Base-by-base conservation (phyloP, 92 coral and sea anemone genomes). In the Porites cylindrica region DNA sequence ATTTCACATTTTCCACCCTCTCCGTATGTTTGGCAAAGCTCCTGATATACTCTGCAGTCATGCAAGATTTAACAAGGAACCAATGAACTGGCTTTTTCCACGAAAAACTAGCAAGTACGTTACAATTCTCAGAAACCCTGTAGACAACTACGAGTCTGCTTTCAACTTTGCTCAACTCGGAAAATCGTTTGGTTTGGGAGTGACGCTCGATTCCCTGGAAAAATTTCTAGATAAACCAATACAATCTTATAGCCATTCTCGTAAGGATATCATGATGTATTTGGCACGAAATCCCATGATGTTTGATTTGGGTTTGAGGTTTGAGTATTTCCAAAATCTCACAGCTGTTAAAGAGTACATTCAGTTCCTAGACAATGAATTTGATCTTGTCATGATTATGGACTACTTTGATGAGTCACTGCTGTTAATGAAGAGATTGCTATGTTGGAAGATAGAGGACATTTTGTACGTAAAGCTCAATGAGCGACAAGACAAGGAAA, bases 361-460 rank as follows among this genome's bases (percentile, higher is more conserved):
- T 51, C 63, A 81, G 54, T 87, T 69, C 71, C 66, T 90, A 4
- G 90, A 86, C 4, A 24, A 58, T 3, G 95, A 93, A 72, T 93
- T 82, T 69, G 87, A 86, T 47, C 20, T 93, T 16, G 91, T 93
- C 1, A 90, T 93, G 93, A 93, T 93, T n/a, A 90, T 90, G 95
- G 95, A 93, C 50, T 66, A 93, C 71, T 93, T 93, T 26, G 95
- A 93, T 87, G 95, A 93, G 72, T 93, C 95, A 2, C 67, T 93
- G 51, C 82, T 93, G 52, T 86, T 93, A 1, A 63, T 93, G 50
- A 93, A 90, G 75, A 82, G 85, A 18, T 51, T 82, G 6, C 62
- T 93, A 85, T 93, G 93, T 77, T 93, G 95, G 95, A 82, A 89
- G 0, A 82, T 63, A 16, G 95, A 86, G 32, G 95, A 93, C 52